phyloP scores from a whole-genome alignment of 2,113 vertebrate species.

The Phylloscopus trochilus region DNA sequence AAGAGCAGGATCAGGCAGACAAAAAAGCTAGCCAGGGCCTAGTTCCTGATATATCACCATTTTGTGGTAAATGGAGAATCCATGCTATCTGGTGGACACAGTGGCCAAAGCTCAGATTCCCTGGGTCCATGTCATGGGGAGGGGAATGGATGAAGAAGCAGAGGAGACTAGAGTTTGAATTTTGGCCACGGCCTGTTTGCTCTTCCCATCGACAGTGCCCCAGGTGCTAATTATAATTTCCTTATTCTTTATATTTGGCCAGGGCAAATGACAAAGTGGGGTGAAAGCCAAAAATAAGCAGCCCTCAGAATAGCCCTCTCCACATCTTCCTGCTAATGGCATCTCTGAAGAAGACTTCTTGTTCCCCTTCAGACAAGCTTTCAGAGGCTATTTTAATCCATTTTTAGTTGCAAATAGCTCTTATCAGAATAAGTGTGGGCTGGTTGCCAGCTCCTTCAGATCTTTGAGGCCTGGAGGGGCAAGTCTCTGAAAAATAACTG shows the following conservation, averaged over 20 bases:
- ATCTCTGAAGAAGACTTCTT: constrained; percentile 18
- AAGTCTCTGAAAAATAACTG: constrained; percentile 22
- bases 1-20: not conserved
- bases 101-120: not conserved
- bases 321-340: constrained; percentile 7
- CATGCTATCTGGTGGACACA: not conserved
- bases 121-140: not conserved
- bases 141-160: not conserved
- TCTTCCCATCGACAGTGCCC: not conserved
- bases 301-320: not conserved
- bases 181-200: not conserved
- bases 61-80: not conserved
- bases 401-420: constrained; percentile 36
- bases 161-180: not conserved
- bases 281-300: constrained; percentile 29
- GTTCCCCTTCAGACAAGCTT: constrained; percentile 34
- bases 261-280: constrained; percentile 5
- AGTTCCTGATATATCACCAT: not conserved
- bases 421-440: constrained; percentile 41
- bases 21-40: not conserved
- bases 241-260: not conserved
- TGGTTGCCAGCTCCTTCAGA: constrained; percentile 28
- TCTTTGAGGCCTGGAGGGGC: constrained; percentile 10
- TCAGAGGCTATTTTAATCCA: constrained; percentile 50
- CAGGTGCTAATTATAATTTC: not conserved